Percentiles rank a stretch among this genome's conserved stretches.
Evolutionary conservation across 2,888 invertebrate genomes (phyloP).

Genomic region (Heliconius ismenius): DNA sequence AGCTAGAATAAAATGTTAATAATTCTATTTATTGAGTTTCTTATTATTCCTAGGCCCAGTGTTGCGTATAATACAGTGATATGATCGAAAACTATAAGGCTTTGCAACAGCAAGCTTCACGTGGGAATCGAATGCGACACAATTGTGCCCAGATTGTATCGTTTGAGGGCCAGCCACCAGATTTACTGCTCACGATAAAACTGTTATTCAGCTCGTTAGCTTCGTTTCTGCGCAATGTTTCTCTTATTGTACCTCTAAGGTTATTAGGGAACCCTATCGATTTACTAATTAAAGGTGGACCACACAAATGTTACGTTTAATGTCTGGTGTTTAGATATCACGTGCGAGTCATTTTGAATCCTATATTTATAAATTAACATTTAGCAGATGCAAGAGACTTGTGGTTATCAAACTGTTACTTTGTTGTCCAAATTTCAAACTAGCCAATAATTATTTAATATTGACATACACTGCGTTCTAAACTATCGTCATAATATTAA

Average conservation of each 20-base stretch:
- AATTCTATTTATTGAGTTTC: conserved; percentile 17
- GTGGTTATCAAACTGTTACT: background rate
- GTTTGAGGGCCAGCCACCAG: conserved; percentile 41
- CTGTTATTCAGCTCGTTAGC: conserved; percentile 64
- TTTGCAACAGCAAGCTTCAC: conserved; percentile 37
- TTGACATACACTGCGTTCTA: background rate
- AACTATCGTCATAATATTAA: background rate
- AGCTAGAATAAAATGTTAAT: background rate
- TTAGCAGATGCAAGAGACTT: background rate
- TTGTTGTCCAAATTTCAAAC: background rate
- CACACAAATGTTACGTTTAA: conserved; percentile 29
- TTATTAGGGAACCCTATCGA: conserved; percentile 42
- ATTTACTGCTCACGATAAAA: conserved; percentile 49
- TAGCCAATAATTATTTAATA: background rate
- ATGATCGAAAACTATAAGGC: conserved; percentile 40
- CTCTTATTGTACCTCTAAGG: conserved; percentile 40
- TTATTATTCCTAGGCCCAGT: background rate
- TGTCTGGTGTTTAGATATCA: conserved; percentile 25
- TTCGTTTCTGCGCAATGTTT: conserved; percentile 47
- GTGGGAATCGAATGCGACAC: conserved; percentile 45
- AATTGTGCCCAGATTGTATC: conserved; percentile 44
- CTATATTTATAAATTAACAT: background rate
- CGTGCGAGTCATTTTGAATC: conserved; percentile 15
- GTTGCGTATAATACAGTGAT: conserved; percentile 35
- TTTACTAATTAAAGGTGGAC: conserved; percentile 40